phyloP scores from a whole-genome alignment of 2,113 vertebrate genomes.

The Ctenodactylus gundi region DNA sequence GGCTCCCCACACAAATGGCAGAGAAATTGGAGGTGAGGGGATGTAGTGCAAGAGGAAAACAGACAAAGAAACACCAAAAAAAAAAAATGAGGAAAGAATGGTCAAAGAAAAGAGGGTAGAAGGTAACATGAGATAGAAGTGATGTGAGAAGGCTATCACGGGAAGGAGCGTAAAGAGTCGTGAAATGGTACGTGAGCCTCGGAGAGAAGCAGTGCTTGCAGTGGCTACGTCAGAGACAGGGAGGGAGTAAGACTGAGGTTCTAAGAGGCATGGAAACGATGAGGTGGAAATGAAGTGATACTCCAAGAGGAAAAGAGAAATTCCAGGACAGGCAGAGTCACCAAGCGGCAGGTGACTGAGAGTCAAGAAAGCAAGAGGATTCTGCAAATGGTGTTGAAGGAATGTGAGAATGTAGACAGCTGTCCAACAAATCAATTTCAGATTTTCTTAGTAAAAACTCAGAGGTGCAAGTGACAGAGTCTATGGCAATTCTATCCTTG shows the following conservation, averaged over 20 bases:
- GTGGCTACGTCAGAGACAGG: background rate
- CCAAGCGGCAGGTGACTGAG: no score
- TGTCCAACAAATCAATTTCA: background rate
- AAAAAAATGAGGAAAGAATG: background rate
- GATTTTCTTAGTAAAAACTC: background rate
- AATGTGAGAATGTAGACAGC: no score
- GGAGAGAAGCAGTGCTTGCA: accelerated
- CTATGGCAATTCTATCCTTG: background rate
- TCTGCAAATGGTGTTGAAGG: no score
- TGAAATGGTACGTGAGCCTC: accelerated
- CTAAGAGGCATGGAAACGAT: background rate
- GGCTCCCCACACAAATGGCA: background rate
- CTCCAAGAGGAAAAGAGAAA: background rate
- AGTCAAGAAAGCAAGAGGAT: background rate
- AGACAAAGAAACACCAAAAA: background rate
- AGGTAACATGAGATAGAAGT: accelerated
- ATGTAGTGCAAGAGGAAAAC: background rate
- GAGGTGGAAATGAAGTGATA: background rate
- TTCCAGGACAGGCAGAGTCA: accelerated
- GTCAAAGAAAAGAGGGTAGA: background rate
- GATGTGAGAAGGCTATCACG: accelerated
- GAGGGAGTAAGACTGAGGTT: background rate
- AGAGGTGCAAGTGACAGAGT: background rate
- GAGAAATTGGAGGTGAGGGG: background rate
- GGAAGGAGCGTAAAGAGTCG: accelerated